These are phyloP conservation scores for Pachyseris speciosa DNA, from an alignment of 64 coral and sea anemone species.

Conservation along the genomic window DNA sequence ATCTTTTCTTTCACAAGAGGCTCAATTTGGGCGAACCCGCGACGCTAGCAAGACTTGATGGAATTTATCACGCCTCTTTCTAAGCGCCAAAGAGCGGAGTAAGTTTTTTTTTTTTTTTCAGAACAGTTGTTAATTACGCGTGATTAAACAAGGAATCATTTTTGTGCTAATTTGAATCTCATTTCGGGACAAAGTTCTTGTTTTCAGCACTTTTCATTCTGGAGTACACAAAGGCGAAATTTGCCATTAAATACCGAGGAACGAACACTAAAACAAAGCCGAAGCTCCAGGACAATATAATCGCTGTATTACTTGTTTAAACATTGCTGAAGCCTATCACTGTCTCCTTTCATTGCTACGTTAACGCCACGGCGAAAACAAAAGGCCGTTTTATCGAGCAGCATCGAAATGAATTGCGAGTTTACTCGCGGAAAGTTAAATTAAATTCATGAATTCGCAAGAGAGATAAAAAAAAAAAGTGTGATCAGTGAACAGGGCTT, in stretches of 20 bases:
- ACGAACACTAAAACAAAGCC: conserved; percentile 10
- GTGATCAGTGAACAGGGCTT: too few relatives aligned
- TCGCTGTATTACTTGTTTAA: neutral
- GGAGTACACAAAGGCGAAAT: neutral
- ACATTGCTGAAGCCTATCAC: neutral
- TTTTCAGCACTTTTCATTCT: neutral
- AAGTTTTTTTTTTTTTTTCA: neutral
- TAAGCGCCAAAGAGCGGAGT: neutral
- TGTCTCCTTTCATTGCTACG: neutral
- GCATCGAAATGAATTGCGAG: neutral
- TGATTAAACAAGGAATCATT: conserved; percentile 34
- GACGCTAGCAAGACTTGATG: neutral
- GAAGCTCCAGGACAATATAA: neutral
- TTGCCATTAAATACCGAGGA: too few relatives aligned
- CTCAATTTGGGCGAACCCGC: neutral
- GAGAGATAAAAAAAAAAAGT: neutral
- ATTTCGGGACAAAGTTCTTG: conserved; percentile 10
- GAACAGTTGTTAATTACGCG: conserved; percentile 28
- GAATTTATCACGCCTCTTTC: neutral
- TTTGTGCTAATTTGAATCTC: conserved; percentile 36
- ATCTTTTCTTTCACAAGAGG: neutral
- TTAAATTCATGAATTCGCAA: neutral
- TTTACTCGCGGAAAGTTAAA: neutral
- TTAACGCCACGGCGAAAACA: too few relatives aligned
- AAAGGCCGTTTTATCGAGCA: neutral